A percentile compares a stretch with the other conserved stretches of the same genome.
These are phyloP conservation scores for Peromyscus maniculatus DNA, from an alignment of 2,113 vertebrate species.

Conservation along the genomic window DNA sequence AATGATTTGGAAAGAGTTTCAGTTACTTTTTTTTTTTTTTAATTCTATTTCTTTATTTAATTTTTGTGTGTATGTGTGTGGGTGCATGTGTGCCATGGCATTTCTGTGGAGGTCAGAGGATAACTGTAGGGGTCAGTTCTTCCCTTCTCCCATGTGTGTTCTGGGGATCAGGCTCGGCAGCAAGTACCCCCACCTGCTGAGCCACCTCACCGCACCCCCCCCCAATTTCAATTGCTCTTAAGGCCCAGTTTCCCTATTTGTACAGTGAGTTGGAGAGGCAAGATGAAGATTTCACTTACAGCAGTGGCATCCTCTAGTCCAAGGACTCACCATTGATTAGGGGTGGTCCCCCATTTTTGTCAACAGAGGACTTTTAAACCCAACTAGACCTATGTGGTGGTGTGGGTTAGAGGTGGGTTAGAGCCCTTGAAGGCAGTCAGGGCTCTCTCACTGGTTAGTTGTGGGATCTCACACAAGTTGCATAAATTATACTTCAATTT, in stretches of 20 bases:
- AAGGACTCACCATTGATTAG: neutral
- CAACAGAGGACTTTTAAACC: neutral
- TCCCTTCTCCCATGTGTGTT: neutral
- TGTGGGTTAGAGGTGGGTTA: neutral
- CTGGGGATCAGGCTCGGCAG: neutral
- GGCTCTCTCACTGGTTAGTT: neutral
- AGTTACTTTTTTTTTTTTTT: neutral
- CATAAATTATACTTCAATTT: neutral
- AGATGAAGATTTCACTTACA: neutral
- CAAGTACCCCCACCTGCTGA: neutral
- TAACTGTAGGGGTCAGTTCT: neutral
- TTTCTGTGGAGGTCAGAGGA: neutral
- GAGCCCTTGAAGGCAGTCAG: neutral
- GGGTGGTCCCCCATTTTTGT: neutral
- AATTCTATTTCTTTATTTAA: neutral
- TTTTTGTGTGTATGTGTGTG: neutral
- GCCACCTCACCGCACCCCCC: neutral
- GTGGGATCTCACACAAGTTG: neutral
- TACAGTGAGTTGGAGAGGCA: neutral
- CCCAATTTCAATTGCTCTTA: neutral
- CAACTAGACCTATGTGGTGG: neutral
- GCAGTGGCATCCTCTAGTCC: neutral
- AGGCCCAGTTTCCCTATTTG: neutral
- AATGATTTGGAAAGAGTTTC: neutral
- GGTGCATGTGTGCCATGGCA: neutral